phyloP scores from a whole-genome alignment of 2,888 invertebrate genomes.

The Nebria brevicollis region DNA sequence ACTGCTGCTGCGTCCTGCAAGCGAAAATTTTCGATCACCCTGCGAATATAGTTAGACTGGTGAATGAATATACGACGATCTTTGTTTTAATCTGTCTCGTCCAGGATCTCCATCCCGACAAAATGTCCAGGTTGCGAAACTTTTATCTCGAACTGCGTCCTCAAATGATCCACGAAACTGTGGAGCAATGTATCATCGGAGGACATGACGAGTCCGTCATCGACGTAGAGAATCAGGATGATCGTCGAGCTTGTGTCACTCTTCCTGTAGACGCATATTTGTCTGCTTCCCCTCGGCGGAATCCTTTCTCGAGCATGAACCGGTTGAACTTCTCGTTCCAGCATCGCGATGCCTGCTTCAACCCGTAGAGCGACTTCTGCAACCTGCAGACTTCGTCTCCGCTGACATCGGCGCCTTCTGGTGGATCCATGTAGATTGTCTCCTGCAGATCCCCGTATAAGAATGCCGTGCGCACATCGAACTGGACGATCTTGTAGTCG shows the following conservation, averaged over 20 bases:
- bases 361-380: no score
- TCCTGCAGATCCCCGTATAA: slow-evolving; percentile 39
- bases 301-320: slow-evolving; percentile 19
- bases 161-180: background rate
- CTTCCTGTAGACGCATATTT: slow-evolving; percentile 15
- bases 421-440: no score
- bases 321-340: slow-evolving; percentile 48
- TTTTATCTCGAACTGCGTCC: slow-evolving; percentile 5
- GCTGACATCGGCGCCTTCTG: no score
- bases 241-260: slow-evolving; percentile 15
- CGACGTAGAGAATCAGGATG: slow-evolving; percentile 12
- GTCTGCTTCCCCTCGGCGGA: background rate
- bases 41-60: slow-evolving; percentile 9
- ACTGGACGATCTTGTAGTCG: slow-evolving; percentile 31
- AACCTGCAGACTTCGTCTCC: no score
- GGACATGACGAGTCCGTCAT: slow-evolving; percentile 19
- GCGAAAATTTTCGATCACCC: slow-evolving; percentile 15
- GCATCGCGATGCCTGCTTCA: slow-evolving; percentile 49
- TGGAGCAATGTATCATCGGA: slow-evolving; percentile 16
- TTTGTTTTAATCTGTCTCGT: slow-evolving; percentile 2
- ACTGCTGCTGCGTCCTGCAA: slow-evolving; percentile 2
- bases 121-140: slow-evolving; percentile 14
- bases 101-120: background rate
- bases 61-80: slow-evolving; percentile 8
- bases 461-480: slow-evolving; percentile 29